phyloP scores from a whole-genome alignment of 1,140 invertebrate genomes.

The Rhizoglyphus robini region DNA sequence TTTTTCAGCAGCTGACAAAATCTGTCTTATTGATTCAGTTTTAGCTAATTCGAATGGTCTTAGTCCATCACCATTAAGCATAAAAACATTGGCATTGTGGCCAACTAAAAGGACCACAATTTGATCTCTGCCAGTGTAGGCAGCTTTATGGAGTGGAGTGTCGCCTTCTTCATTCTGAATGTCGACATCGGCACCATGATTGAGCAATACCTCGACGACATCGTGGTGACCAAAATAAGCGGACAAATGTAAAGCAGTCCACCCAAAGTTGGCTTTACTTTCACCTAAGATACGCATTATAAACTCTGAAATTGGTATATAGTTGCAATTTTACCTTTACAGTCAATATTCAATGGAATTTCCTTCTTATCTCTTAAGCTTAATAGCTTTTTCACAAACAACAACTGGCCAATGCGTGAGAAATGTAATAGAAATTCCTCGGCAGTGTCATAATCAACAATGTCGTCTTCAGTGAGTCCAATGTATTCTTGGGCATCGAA shows the following conservation, averaged over 20 bases:
- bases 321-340: constrained; percentile 34
- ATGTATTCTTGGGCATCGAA: constrained; percentile 1
- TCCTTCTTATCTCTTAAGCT: constrained; percentile 27
- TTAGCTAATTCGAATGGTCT: constrained; percentile 43
- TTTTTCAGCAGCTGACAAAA: constrained; percentile 45
- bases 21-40: constrained; percentile 40
- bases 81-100: constrained; percentile 36
- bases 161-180: constrained; percentile 37
- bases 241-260: constrained; percentile 39
- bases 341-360: constrained; percentile 36
- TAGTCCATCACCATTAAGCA: constrained; percentile 47
- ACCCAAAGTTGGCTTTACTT: constrained; percentile 39
- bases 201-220: constrained; percentile 30
- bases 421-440: constrained; percentile 30
- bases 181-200: constrained; percentile 38
- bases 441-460: constrained; percentile 18
- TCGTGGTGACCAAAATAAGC: constrained; percentile 39
- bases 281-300: no score
- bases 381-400: constrained; percentile 31
- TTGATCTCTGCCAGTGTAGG: constrained; percentile 36
- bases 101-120: constrained; percentile 36
- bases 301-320: constrained; percentile 4
- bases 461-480: background rate
- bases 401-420: constrained; percentile 33
- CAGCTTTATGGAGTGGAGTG: constrained; percentile 41